These are phyloP conservation scores for Catamblyrhynchus diadema DNA, from an alignment of 2,797 vertebrate species.

Conservation along the genomic window DNA sequence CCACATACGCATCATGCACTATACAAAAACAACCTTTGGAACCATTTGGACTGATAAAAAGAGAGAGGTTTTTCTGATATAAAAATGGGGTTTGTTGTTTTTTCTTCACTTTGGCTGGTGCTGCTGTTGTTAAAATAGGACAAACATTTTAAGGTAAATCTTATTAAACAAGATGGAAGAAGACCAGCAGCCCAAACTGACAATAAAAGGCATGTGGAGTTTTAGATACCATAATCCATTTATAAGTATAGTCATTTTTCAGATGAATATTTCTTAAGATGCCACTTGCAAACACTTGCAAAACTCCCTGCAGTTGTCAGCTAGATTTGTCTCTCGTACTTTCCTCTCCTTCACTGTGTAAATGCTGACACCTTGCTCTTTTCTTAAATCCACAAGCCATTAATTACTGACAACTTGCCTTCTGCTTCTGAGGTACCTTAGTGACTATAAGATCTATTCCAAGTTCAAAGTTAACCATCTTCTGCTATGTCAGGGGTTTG, in stretches of 20 bases:
- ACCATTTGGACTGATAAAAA: slow-evolving; percentile 6
- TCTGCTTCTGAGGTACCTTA: neutral
- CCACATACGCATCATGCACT: neutral
- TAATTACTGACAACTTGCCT: slow-evolving; percentile 27
- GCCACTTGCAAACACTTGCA: slow-evolving; percentile 41
- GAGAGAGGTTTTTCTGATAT: neutral
- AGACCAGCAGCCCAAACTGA: neutral
- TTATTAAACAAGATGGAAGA: neutral
- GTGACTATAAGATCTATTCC: neutral
- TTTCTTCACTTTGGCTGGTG: neutral
- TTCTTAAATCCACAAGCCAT: neutral
- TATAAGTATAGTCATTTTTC: slow-evolving; percentile 23
- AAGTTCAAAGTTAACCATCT: neutral
- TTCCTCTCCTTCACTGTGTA: neutral
- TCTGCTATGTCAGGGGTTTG: slow-evolving; percentile 8
- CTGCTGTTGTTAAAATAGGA: neutral
- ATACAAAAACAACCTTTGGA: neutral
- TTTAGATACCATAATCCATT: slow-evolving; percentile 51
- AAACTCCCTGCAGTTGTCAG: slow-evolving; percentile 21
- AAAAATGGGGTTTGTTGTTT: neutral
- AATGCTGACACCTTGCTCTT: slow-evolving; percentile 36
- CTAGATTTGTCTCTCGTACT: neutral
- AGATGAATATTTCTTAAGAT: slow-evolving; percentile 38
- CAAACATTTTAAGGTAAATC: slow-evolving; percentile 1
- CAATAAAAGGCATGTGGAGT: neutral